These are phyloP conservation scores for Aleiodes sp. DNA, from an alignment of 1,140 invertebrate species.

Conservation along the genomic window DNA sequence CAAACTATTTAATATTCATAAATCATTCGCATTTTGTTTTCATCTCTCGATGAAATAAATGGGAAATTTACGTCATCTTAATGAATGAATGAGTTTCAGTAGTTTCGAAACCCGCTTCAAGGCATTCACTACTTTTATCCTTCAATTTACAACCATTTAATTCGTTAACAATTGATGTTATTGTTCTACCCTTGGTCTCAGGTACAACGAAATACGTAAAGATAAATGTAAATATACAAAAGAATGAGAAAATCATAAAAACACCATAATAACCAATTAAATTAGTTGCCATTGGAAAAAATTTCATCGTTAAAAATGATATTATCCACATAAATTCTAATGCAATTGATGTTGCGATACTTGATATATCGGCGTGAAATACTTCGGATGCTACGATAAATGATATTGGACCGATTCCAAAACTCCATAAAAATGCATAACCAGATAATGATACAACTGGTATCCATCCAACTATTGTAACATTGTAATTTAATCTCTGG, in stretches of 20 bases:
- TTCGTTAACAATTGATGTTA: slow-evolving; percentile 68
- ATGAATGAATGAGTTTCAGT: background rate
- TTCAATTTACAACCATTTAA: slow-evolving; percentile 43
- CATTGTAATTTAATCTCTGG: slow-evolving; percentile 45
- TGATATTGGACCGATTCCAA: slow-evolving; percentile 67
- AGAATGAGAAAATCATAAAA: slow-evolving; percentile 51
- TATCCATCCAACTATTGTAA: slow-evolving; percentile 61
- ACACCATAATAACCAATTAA: slow-evolving; percentile 53
- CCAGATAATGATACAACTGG: slow-evolving; percentile 66
- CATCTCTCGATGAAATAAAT: too few species aligned
- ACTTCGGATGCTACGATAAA: slow-evolving; percentile 73
- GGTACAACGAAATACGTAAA: slow-evolving; percentile 66
- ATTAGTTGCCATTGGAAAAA: slow-evolving; percentile 49
- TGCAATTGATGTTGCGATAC: slow-evolving; percentile 64
- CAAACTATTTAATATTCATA: too few species aligned
- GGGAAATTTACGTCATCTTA: too few species aligned
- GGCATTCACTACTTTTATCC: background rate
- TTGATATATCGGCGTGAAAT: slow-evolving; percentile 66
- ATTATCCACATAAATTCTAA: slow-evolving; percentile 64
- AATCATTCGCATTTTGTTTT: too few species aligned
- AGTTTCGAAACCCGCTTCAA: background rate
- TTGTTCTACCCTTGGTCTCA: slow-evolving; percentile 72
- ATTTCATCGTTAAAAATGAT: slow-evolving; percentile 69
- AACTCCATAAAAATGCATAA: slow-evolving; percentile 68
- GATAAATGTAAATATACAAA: slow-evolving; percentile 41